phyloP scores from a whole-genome alignment of 1,140 invertebrate species.

The Bombus huntii region DNA sequence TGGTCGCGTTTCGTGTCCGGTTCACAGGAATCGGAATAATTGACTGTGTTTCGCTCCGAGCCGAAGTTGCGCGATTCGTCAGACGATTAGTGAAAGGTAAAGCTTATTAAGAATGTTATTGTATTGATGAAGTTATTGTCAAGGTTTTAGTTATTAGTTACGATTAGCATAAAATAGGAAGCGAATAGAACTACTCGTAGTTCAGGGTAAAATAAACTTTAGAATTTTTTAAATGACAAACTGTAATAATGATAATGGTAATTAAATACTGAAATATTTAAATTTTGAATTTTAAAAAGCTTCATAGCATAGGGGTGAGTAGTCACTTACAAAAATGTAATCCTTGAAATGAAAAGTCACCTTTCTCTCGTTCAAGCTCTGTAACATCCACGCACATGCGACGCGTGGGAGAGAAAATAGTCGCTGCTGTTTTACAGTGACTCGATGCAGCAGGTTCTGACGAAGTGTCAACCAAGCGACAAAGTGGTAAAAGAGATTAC shows the following conservation, averaged over 20 bases:
- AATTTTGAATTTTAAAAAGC: too few species aligned
- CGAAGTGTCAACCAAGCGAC: neutral
- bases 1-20: neutral
- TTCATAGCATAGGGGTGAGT: too few species aligned
- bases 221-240: too few species aligned
- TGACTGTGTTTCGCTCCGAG: neutral
- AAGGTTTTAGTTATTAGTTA: too few species aligned
- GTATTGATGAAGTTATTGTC: too few species aligned
- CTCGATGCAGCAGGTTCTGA: neutral
- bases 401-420: neutral
- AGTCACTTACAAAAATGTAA: neutral
- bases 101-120: neutral
- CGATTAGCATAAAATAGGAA: too few species aligned
- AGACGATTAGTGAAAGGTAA: neutral
- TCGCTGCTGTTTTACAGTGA: slow-evolving; percentile 1
- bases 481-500: slow-evolving; percentile 19
- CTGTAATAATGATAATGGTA: too few species aligned
- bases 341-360: neutral
- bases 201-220: too few species aligned
- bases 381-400: neutral
- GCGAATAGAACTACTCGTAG: too few species aligned
- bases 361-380: neutral
- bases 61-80: neutral
- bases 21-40: neutral
- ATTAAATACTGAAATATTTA: too few species aligned